Evolutionary conservation across 2,797 vertebrate genomes (phyloP).

Genomic region (Atherinosoma microstoma): DNA sequence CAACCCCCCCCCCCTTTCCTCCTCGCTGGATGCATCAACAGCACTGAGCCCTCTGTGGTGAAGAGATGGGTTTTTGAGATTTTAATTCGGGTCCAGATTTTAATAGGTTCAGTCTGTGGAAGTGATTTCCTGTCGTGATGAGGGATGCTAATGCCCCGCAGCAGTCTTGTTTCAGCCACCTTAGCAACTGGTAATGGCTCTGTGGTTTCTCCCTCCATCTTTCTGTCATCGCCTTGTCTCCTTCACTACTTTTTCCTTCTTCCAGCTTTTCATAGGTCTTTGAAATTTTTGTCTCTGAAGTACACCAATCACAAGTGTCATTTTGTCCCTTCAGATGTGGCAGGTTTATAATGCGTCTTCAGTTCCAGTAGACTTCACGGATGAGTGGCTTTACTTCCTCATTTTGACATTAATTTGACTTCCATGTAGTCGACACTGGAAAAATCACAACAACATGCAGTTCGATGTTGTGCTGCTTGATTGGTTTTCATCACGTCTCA

Average conservation of each 20-base stretch:
- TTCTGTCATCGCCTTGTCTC: slow-evolving; percentile 6
- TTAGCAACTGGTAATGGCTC: slow-evolving; percentile 60
- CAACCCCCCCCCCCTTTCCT: slow-evolving; percentile 26
- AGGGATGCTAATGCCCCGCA: slow-evolving; percentile 62
- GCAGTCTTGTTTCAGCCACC: slow-evolving; percentile 64
- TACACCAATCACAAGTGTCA: background rate
- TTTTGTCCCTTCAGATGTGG: background rate
- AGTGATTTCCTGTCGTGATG: slow-evolving; percentile 74
- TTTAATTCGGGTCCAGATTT: slow-evolving; percentile 71
- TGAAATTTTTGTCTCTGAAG: background rate
- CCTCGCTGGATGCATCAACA: slow-evolving; percentile 53
- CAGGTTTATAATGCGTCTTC: background rate
- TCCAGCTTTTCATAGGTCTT: background rate
- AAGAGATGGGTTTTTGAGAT: slow-evolving; percentile 60
- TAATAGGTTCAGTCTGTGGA: slow-evolving; percentile 60
- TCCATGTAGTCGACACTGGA: background rate
- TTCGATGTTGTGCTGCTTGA: background rate
- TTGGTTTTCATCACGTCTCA: background rate
- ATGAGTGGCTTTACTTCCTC: slow-evolving; percentile 8
- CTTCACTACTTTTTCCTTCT: background rate
- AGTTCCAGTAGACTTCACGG: no score
- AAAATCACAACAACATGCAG: background rate
- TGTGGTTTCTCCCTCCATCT: slow-evolving; percentile 38
- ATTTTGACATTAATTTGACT: background rate
- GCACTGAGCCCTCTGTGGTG: slow-evolving; percentile 44